Evolutionary conservation across 2,797 vertebrate species (phyloP).

Genomic region (Emydoidea blandingii): DNA sequence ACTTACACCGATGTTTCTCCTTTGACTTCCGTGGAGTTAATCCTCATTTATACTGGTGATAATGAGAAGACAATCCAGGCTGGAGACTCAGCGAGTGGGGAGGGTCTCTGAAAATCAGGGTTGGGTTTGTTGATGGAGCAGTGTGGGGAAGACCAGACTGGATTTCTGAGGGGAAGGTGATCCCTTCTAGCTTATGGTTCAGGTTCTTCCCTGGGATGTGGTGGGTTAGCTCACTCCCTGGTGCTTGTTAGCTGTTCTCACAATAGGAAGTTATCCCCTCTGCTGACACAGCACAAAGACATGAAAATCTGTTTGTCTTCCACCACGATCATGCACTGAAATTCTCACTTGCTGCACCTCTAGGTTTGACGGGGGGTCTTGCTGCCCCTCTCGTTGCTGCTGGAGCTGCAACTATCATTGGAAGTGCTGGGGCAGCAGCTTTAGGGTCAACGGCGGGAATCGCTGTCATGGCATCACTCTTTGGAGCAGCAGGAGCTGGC

Average conservation of each 20-base stretch:
- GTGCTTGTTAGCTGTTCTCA: not conserved
- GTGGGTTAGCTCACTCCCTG: not conserved
- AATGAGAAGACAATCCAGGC: not conserved
- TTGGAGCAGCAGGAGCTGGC: constrained; percentile 96
- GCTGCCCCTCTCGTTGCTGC: constrained; percentile 94
- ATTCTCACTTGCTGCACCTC: not conserved
- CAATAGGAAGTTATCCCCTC: not conserved
- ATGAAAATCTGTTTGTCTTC: not conserved
- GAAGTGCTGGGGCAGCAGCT: constrained; percentile 93
- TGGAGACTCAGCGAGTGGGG: not conserved
- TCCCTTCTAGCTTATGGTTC: not conserved
- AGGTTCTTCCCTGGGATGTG: not conserved
- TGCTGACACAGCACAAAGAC: not conserved
- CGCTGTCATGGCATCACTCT: constrained; percentile 94
- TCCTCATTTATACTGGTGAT: not conserved
- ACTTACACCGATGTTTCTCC: not conserved
- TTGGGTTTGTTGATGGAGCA: not conserved
- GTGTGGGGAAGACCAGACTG: not conserved
- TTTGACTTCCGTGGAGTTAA: not conserved
- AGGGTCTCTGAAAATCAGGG: not conserved
- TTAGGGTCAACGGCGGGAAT: constrained; percentile 93
- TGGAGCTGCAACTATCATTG: constrained; percentile 91
- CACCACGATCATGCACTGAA: not conserved
- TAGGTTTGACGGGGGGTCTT: constrained; percentile 95
- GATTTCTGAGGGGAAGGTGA: not conserved